phyloP scores from a whole-genome alignment of 2,888 invertebrate genomes.

The Lasioglossum zephyrum region DNA sequence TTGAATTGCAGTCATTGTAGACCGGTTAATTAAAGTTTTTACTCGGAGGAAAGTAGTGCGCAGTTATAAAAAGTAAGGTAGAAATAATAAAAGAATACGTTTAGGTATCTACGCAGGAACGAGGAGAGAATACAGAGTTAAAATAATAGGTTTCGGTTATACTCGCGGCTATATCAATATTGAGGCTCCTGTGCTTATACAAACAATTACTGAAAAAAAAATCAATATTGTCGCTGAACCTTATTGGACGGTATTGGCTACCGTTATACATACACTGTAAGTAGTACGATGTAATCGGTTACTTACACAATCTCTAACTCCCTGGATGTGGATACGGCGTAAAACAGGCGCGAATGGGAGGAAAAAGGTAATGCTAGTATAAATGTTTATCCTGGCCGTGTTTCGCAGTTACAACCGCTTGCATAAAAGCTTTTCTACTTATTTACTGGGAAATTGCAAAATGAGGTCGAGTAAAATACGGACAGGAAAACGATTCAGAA shows the following conservation, averaged over 20 bases:
- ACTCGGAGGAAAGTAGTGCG: background rate
- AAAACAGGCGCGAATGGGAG: background rate
- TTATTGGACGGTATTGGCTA: background rate
- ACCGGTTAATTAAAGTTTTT: background rate
- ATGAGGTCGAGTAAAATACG: background rate
- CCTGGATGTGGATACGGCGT: background rate
- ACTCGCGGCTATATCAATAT: background rate
- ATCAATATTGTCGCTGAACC: background rate
- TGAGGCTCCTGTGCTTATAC: background rate
- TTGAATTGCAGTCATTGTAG: background rate
- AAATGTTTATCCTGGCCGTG: background rate
- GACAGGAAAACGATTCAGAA: background rate
- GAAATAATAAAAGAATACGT: background rate
- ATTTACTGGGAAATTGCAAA: background rate
- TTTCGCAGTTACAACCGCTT: background rate
- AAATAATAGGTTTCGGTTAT: background rate
- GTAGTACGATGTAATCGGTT: background rate
- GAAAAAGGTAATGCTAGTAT: background rate
- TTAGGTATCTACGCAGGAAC: background rate
- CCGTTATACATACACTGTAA: background rate
- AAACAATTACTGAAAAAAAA: background rate
- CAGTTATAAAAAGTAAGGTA: background rate
- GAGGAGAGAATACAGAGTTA: background rate
- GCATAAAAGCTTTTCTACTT: background rate
- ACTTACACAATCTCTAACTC: background rate